phyloP scores from a whole-genome alignment of 2,113 vertebrate genomes.

The Perccottus glenii region DNA sequence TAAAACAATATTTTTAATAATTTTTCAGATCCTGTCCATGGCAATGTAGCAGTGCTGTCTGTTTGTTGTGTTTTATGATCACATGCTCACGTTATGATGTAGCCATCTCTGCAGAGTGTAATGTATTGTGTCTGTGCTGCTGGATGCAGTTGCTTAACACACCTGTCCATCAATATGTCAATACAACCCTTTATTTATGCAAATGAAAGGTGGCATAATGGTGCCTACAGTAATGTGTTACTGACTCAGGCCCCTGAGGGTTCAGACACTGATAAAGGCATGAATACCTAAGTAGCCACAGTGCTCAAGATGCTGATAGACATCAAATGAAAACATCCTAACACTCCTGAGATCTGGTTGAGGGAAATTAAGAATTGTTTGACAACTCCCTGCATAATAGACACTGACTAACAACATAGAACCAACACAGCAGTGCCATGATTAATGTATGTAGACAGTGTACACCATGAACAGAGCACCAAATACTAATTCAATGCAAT shows the following conservation, averaged over 20 bases:
- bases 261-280: constrained; percentile 55
- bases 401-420: constrained; percentile 2
- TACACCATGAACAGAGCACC: background rate
- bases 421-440: background rate
- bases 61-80: too few species aligned
- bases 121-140: constrained; percentile 8
- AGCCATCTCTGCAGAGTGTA: constrained; percentile 5
- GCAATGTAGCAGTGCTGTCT: too few species aligned
- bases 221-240: constrained; percentile 30
- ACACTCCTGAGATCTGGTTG: constrained; percentile 28
- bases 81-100: background rate
- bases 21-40: too few species aligned
- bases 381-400: constrained; percentile 29
- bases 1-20: too few species aligned
- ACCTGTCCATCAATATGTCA: constrained; percentile 45
- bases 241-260: constrained; percentile 17
- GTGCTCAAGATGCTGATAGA: constrained; percentile 30
- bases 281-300: constrained; percentile 45
- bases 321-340: constrained; percentile 24
- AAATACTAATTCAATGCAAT: background rate
- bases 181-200: constrained; percentile 39
- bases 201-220: constrained; percentile 40
- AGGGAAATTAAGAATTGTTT: constrained; percentile 20
- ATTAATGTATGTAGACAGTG: constrained; percentile 8
- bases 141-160: constrained; percentile 45